phyloP scores from a whole-genome alignment of 2,888 invertebrate species.

The Eupeodes latifasciatus region DNA sequence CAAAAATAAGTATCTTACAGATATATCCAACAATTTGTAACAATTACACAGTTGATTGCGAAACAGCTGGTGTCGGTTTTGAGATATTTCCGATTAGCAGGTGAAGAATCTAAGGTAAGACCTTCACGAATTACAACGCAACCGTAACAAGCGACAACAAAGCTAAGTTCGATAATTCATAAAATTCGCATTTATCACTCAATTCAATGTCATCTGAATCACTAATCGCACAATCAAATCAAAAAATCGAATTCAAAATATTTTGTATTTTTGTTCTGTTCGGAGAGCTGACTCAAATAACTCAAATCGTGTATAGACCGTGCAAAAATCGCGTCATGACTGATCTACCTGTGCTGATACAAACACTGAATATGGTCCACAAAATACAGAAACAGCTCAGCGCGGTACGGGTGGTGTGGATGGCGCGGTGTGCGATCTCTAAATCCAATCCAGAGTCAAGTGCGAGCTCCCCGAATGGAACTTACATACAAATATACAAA shows the following conservation, averaged over 20 bases:
- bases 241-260: neutral
- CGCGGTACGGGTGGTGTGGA: too few species aligned
- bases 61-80: constrained; percentile 74
- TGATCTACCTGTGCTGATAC: constrained; percentile 82
- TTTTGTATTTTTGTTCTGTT: neutral
- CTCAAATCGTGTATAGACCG: constrained; percentile 79
- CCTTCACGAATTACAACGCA: constrained; percentile 58
- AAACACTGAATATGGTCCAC: constrained; percentile 74
- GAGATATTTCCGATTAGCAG: constrained; percentile 67
- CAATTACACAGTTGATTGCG: constrained; percentile 73
- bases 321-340: constrained; percentile 84
- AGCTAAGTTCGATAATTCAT: constrained; percentile 31
- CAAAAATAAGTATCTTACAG: constrained; percentile 50
- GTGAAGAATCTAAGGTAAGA: constrained; percentile 65
- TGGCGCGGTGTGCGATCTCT: constrained; percentile 26
- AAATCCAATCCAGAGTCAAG: constrained; percentile 53
- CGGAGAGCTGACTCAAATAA: constrained; percentile 27
- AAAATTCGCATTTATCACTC: constrained; percentile 32
- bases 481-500: constrained; percentile 30
- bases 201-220: constrained; percentile 48
- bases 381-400: constrained; percentile 24
- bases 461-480: constrained; percentile 67
- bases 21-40: constrained; percentile 50
- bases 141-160: neutral
- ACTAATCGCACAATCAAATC: neutral